Evolutionary conservation across 30 jellyfish, hydroid and myxozoan genomes (phyloP).

Genomic region (Pelagia noctiluca): DNA sequence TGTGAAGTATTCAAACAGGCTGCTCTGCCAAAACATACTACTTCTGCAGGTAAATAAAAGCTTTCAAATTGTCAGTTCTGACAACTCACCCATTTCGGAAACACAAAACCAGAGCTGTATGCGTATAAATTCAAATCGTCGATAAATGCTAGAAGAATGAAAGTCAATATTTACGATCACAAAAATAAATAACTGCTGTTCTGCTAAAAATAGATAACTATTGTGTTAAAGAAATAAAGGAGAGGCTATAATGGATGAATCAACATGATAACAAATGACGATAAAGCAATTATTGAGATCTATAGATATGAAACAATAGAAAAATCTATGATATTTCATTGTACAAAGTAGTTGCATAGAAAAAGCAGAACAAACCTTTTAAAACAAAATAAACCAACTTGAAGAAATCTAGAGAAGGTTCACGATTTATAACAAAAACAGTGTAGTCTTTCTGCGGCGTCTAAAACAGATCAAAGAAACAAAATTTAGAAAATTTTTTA

Average conservation of each 20-base stretch:
- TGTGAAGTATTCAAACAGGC: no score
- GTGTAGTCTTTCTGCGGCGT: constrained; percentile 92
- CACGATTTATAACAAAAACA: constrained; percentile 63
- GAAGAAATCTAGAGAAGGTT: constrained; percentile 77
- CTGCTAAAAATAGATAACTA: constrained; percentile 2
- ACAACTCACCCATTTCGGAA: constrained; percentile 80
- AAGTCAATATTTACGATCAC: no score
- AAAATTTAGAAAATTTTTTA: no score
- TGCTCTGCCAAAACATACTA: no score
- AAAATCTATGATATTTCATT: no score
- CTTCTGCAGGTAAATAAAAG: no score
- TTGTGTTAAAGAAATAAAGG: no score
- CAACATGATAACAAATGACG: no score
- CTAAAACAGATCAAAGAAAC: constrained; percentile 17
- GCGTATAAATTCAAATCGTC: constrained; percentile 83
- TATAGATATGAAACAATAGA: no score
- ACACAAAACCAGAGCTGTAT: constrained; percentile 88
- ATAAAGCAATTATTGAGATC: not conserved
- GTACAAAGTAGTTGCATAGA: not conserved
- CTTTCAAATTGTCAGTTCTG: no score
- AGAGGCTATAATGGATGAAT: no score
- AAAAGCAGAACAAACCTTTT: constrained; percentile 47
- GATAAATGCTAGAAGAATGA: constrained; percentile 81
- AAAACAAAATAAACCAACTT: constrained; percentile 68
- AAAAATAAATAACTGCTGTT: no score